Conservation (phyloP, 2,888 invertebrate genomes). For the Gastrophysa polygoni region DNA sequence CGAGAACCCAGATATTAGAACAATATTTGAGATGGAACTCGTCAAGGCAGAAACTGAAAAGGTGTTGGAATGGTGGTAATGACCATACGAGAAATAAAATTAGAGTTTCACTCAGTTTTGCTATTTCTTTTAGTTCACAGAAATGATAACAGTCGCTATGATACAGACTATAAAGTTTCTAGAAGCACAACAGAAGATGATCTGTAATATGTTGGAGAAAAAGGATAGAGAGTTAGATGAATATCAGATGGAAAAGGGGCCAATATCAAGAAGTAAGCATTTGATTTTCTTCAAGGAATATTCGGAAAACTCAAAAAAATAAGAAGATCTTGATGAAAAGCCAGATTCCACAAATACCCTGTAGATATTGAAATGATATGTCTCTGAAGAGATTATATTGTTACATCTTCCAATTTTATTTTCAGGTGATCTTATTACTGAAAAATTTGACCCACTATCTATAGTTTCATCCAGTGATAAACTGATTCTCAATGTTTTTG, state of each 20-base stretch:
- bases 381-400: too few relatives aligned
- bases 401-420: constrained; percentile 12
- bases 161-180: constrained; percentile 60
- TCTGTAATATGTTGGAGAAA: constrained; percentile 57
- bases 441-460: constrained; percentile 47
- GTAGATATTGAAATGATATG: too few relatives aligned
- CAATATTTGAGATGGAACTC: constrained; percentile 41
- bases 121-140: constrained; percentile 40
- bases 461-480: constrained; percentile 31
- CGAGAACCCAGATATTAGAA: constrained; percentile 23
- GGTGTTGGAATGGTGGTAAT: constrained; percentile 24
- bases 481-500: constrained; percentile 44
- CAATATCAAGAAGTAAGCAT: constrained; percentile 59
- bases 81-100: too few relatives aligned
- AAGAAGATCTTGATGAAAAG: too few relatives aligned
- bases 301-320: too few relatives aligned
- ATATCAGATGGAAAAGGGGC: constrained; percentile 61
- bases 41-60: constrained; percentile 27
- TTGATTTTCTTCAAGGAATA: too few relatives aligned
- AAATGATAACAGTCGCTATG: constrained; percentile 52
- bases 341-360: too few relatives aligned
- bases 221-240: constrained; percentile 65
- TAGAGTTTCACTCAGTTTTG: too few relatives aligned
- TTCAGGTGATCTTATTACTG: constrained; percentile 51
- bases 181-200: constrained; percentile 57